A percentile compares a stretch with the other conserved stretches of the same genome.
These are phyloP conservation scores for Standfussiana lucernea DNA, from an alignment of 2,888 invertebrate species.

Conservation along the genomic window DNA sequence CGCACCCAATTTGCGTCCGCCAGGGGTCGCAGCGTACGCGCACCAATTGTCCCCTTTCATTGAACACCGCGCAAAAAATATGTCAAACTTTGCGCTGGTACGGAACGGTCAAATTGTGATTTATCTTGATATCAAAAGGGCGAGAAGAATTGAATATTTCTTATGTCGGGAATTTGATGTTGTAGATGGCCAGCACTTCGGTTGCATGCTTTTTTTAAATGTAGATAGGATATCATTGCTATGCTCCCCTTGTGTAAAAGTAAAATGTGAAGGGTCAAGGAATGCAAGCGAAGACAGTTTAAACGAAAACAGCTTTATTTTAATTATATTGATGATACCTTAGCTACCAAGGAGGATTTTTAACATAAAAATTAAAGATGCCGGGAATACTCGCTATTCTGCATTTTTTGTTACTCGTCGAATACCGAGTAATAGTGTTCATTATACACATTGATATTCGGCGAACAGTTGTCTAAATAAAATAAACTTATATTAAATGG, in stretches of 20 bases:
- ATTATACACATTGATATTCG: too few relatives aligned
- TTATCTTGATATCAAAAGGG: conserved; percentile 83
- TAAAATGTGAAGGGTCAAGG: not conserved
- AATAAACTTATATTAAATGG: too few relatives aligned
- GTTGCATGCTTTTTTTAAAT: conserved; percentile 37
- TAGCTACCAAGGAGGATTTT: not conserved
- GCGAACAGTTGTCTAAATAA: too few relatives aligned
- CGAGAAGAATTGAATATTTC: conserved; percentile 69
- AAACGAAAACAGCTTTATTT: not conserved
- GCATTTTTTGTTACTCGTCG: too few relatives aligned
- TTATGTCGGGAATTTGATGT: conserved; percentile 25
- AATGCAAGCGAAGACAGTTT: not conserved
- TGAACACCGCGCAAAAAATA: conserved; percentile 58
- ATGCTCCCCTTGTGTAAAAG: not conserved
- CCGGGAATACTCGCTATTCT: too few relatives aligned
- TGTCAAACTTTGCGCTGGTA: conserved; percentile 66
- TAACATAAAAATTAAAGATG: not conserved
- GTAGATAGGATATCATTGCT: conserved; percentile 16
- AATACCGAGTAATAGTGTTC: too few relatives aligned
- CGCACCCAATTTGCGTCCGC: conserved; percentile 75
- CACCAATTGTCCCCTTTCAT: conserved; percentile 64
- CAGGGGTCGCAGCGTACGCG: conserved; percentile 79
- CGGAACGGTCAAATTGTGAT: conserved; percentile 64
- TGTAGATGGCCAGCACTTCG: conserved; percentile 16
- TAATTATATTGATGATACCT: not conserved